phyloP scores from a whole-genome alignment of 2,797 vertebrate species.

The Pogonophryne albipinna region DNA sequence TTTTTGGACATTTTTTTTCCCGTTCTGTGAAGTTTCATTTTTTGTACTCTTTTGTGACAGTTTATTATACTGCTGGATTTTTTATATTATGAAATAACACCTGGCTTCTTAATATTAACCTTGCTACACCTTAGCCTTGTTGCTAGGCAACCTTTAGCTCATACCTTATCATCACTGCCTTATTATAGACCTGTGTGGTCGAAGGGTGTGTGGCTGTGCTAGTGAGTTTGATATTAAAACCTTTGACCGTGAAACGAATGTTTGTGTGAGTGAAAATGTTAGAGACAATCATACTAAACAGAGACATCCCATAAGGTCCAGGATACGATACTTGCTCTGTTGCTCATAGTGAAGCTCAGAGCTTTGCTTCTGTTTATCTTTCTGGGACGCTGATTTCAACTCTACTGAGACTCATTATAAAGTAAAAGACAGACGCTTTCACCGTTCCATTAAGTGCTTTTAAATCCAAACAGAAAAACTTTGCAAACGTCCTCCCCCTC shows the following conservation, averaged over 20 bases:
- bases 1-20: conserved; percentile 3
- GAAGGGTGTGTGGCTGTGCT: conserved; percentile 29
- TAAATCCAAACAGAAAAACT: conserved; percentile 45
- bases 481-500: conserved; percentile 47
- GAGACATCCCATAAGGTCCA: conserved; percentile 52
- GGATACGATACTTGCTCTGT: conserved; percentile 40
- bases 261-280: conserved; percentile 31
- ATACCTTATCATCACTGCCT: conserved; percentile 71
- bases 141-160: conserved; percentile 83
- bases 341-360: conserved; percentile 42
- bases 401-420: conserved; percentile 78
- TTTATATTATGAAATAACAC: conserved; percentile 77
- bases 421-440: conserved; percentile 61
- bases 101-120: conserved; percentile 84
- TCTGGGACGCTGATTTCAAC: conserved; percentile 64
- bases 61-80: conserved; percentile 51
- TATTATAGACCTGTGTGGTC: conserved; percentile 72
- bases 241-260: conserved; percentile 15
- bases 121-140: conserved; percentile 83
- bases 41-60: conserved; percentile 32
- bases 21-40: conserved; percentile 30
- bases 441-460: conserved; percentile 53
- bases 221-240: conserved; percentile 24
- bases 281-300: neutral
- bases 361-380: conserved; percentile 53